Percentiles rank a stretch among this genome's conserved stretches.
Evolutionary conservation across 1,140 invertebrate species (phyloP).

Genomic region (Lasioglossum baleicum): DNA sequence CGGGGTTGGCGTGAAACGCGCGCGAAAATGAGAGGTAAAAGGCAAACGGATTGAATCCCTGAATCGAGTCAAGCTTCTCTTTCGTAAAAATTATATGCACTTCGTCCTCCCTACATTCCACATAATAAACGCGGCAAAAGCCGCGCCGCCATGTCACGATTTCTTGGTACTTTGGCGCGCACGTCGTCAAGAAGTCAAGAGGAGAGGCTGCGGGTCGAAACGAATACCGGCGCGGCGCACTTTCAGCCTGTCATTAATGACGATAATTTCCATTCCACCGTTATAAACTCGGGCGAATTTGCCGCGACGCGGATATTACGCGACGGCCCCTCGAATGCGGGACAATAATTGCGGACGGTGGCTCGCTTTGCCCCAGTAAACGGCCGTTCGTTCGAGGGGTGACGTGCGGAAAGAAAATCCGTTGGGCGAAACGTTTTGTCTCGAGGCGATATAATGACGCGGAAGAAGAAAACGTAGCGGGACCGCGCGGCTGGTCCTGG

Average conservation of each 20-base stretch:
- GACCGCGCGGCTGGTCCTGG: background rate
- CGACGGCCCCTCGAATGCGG: background rate
- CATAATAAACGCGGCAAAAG: too few relatives aligned
- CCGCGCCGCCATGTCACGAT: too few relatives aligned
- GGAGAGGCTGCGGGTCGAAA: conserved; percentile 2
- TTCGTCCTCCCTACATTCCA: too few relatives aligned
- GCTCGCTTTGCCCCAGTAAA: conserved; percentile 5
- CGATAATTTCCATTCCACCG: conserved; percentile 31
- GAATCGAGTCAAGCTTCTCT: too few relatives aligned
- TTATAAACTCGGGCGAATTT: conserved; percentile 24
- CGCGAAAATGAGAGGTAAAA: too few relatives aligned
- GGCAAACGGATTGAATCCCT: too few relatives aligned
- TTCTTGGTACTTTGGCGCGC: background rate
- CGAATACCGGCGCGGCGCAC: too few relatives aligned
- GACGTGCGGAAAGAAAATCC: conserved; percentile 32
- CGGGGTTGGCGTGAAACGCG: too few relatives aligned
- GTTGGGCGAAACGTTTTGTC: conserved; percentile 32
- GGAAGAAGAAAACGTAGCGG: conserved; percentile 32
- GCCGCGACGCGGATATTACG: background rate
- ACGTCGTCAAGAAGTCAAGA: conserved; percentile 1
- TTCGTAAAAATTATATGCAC: too few relatives aligned
- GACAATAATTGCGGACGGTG: conserved; percentile 22
- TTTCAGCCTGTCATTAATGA: conserved; percentile 25
- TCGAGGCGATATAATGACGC: conserved; percentile 36
- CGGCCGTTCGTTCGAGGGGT: background rate